Conservation (phyloP, 2,888 invertebrate genomes). For the Rosalia funebris region DNA sequence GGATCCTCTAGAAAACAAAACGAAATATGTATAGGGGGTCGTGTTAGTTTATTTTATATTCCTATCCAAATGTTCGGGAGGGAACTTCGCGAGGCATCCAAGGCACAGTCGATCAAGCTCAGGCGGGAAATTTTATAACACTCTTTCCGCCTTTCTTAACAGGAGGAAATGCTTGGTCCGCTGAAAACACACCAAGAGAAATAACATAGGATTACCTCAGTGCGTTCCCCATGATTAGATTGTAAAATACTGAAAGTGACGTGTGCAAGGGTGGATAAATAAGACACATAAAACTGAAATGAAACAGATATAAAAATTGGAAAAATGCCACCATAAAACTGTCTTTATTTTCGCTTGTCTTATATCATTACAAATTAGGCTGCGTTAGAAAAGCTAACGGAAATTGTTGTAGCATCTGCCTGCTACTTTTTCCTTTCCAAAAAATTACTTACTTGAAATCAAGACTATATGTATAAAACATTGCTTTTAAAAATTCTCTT, state of each 20-base stretch:
- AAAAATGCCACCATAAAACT: constrained; percentile 62
- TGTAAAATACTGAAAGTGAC: constrained; percentile 68
- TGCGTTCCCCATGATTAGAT: constrained; percentile 68
- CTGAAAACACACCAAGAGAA: constrained; percentile 64
- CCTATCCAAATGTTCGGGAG: constrained; percentile 62
- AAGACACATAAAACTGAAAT: constrained; percentile 66
- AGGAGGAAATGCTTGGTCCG: constrained; percentile 43
- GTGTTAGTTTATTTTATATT: constrained; percentile 65
- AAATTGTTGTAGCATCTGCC: too few species aligned
- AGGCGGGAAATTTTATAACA: constrained; percentile 3
- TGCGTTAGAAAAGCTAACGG: background rate
- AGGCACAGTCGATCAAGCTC: constrained; percentile 48
- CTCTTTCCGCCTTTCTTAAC: constrained; percentile 9
- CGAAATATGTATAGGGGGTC: constrained; percentile 59
- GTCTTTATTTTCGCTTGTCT: constrained; percentile 48
- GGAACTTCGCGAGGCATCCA: constrained; percentile 56
- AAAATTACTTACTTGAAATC: too few species aligned
- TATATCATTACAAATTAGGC: constrained; percentile 16
- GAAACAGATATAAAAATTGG: constrained; percentile 66
- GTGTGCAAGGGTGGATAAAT: constrained; percentile 66
- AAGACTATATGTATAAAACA: too few species aligned
- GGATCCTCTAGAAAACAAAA: constrained; percentile 60
- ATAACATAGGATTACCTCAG: constrained; percentile 66
- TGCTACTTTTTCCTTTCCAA: too few species aligned
- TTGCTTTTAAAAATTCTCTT: too few species aligned